Evolutionary conservation across 2,113 vertebrate genomes (phyloP).

Genomic region (Cygnus atratus): DNA sequence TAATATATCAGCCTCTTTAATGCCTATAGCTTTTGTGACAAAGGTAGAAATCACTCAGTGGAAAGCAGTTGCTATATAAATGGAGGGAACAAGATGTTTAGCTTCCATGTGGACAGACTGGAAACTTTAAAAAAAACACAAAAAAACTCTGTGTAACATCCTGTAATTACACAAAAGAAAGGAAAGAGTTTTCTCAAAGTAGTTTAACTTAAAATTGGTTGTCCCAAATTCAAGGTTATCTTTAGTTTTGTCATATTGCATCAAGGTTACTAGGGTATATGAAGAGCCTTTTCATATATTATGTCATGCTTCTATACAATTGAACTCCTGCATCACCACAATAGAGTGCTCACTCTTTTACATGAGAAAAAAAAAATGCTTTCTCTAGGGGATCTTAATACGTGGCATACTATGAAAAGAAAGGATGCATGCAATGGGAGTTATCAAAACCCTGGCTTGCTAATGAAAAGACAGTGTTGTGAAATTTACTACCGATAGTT

Average conservation of each 20-base stretch:
- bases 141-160: neutral
- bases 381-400: neutral
- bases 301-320: neutral
- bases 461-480: neutral
- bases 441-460: neutral
- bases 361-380: neutral
- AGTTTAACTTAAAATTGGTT: neutral
- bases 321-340: neutral
- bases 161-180: neutral
- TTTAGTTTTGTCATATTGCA: neutral
- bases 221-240: neutral
- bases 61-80: neutral
- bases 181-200: neutral
- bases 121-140: neutral
- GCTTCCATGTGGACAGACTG: accelerated
- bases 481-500: neutral
- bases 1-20: neutral
- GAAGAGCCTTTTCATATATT: neutral
- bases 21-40: neutral
- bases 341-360: neutral
- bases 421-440: neutral
- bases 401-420: neutral
- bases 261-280: neutral
- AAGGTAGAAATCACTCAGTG: neutral
- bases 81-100: neutral